Base-by-base conservation (phyloP, 2,113 vertebrate genomes). In the Tupaia chinensis region DNA sequence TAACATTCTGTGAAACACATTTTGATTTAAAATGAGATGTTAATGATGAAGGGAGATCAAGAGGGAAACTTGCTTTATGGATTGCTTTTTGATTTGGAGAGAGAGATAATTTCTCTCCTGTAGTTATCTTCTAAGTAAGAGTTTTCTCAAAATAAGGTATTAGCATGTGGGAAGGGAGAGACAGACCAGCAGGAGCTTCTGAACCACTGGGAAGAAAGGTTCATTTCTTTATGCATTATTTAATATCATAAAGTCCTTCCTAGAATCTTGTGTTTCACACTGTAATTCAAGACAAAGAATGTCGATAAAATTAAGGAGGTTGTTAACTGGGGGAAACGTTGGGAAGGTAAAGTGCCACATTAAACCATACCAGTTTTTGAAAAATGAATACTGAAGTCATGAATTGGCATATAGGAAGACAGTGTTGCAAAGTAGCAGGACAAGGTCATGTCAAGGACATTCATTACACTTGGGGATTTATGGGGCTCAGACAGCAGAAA, bases 21-120 rank as follows among this genome's bases (percentile, higher is more conserved):
- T 89, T 80, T 88, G 63, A 44, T 90, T 93, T 94, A 92, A 97
- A 95, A 90, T 74, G 81, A 93, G 69, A 88, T 93, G 89, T 90
- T 93, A 97, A 76, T 97, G 73, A 90, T 17, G 70, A 87, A 77
- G 22, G 9, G 54, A 76, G 32, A 90, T 84, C 66, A 85, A 94
- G 85, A 90, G 34, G 58, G 58, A 95, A 65, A 65, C 27, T 84
- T 63, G 60, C 9, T 90, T 74, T 23, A 70, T 22, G 23, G 82
- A 34, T 34, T 80, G 5, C 61, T 84, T 89, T 94, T 79, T 87
- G 25, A 97, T n/a, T 68, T 27, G 4, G 53, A 74, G 60, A 61
- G 19, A 91, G 32, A 76, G 9, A 70, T 2, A 54, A 34, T 44
- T 79, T 83, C 9, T 91, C 11, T 85, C 16, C 73, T 66, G 34